Base-by-base conservation (phyloP, 2,113 vertebrate genomes). In the Garra rufa region DNA sequence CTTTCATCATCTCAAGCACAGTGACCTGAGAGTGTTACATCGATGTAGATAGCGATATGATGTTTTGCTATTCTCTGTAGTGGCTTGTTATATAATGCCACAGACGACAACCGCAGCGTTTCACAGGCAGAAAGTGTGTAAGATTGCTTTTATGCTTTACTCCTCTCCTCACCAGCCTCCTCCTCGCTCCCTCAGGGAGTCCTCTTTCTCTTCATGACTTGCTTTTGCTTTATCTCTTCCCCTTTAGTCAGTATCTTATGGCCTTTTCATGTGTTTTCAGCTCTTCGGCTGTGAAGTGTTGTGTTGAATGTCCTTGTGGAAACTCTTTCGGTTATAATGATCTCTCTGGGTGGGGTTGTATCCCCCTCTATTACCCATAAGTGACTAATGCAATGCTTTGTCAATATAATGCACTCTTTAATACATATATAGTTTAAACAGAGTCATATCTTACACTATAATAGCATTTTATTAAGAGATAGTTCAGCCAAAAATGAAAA, bases 21-120 rank as follows among this genome's bases (percentile, higher is more conserved):
- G 26, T 75, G 26, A 52, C 26, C 15, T 75, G 26, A 70, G 67
- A 74, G 70, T 74, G 43, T 74, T 48, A 48, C 13, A 38, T 67
- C 15, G 0, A 73, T 75, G 26, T 50, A 75, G 73, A 75, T 50
- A 50, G 14, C 8, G 9, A 52, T 75, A 30, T 30, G 24, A 75
- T 75, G 73, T 46, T 26, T 75, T 28, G 15, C 46, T 50, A 10
- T 38, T 87, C 81, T 91, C 65, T 81, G 46, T 86, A 3, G 52
- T 85, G 46, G 73, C 15, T 14, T 44, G 74, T 92, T 93, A 89
- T 81, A 71, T 89, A 92, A 91, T 67, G 3, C 73, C 83, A 86
- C 3, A 85, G 61, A 85, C 87, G 63, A 69, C 81, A 61, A 71
- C 57, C 43, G 0, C 15, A 77, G 9, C 69, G 77, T 78, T 88